These are phyloP conservation scores for Rhagonycha fulva DNA, from an alignment of 2,888 invertebrate genomes.

Conservation along the genomic window DNA sequence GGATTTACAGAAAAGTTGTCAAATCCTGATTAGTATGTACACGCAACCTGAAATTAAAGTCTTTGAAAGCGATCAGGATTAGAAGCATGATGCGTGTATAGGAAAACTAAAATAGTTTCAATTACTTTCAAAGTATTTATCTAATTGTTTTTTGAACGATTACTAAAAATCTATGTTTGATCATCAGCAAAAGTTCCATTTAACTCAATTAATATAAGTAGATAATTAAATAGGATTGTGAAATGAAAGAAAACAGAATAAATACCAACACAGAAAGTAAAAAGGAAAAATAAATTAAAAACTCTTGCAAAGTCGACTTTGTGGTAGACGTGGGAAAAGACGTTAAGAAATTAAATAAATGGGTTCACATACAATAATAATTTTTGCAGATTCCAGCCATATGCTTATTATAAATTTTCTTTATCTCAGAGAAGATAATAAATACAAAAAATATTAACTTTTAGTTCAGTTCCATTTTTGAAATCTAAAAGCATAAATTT, in stretches of 20 bases:
- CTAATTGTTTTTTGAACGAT: neutral
- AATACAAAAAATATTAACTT: neutral
- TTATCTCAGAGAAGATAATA: neutral
- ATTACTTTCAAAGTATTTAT: neutral
- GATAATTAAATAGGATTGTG: neutral
- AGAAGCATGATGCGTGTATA: neutral
- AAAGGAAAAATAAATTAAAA: neutral
- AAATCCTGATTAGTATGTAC: slow-evolving; percentile 15
- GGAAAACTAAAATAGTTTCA: neutral
- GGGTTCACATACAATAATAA: no score
- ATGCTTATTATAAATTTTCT: neutral
- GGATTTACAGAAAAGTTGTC: slow-evolving; percentile 13
- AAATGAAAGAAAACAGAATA: neutral
- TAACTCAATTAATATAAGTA: neutral
- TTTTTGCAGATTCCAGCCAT: neutral
- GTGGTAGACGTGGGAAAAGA: neutral
- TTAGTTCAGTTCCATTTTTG: neutral
- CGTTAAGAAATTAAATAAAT: neutral
- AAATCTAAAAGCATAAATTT: neutral
- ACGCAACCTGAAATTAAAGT: slow-evolving; percentile 5
- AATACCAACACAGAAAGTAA: neutral
- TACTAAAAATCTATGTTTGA: neutral
- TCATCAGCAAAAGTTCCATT: neutral
- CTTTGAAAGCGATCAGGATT: slow-evolving; percentile 2
- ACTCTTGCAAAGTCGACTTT: neutral